Percentiles rank a stretch among this genome's conserved stretches.
These are phyloP conservation scores for Myanophis thanlyinensis DNA, from an alignment of 2,113 vertebrate species.

Conservation along the genomic window DNA sequence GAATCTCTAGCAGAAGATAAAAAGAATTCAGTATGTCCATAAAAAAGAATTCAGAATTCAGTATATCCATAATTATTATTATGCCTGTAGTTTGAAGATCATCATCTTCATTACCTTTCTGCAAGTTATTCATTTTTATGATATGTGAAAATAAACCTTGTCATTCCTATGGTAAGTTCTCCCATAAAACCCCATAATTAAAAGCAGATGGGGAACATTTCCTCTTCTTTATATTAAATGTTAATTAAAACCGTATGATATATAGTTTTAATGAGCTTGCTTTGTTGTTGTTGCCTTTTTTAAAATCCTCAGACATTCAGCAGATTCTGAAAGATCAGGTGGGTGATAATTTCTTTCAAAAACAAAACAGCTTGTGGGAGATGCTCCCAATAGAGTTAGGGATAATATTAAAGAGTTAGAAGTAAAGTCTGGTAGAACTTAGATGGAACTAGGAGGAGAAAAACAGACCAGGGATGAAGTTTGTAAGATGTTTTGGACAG, in stretches of 20 bases:
- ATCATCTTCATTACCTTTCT: not conserved
- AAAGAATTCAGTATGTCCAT: not conserved
- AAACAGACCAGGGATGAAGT: not conserved
- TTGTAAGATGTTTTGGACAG: not conserved
- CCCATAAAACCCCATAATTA: conserved; percentile 15
- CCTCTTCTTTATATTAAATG: not conserved
- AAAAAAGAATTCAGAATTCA: too few species aligned
- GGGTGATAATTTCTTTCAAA: not conserved
- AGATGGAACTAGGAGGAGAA: not conserved
- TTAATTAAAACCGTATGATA: not conserved
- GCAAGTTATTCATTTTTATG: conserved; percentile 3
- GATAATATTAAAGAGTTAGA: not conserved
- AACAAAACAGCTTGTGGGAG: not conserved
- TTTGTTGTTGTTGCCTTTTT: not conserved
- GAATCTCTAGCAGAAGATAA: not conserved
- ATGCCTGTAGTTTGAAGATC: not conserved
- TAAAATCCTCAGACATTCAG: conserved; percentile 1
- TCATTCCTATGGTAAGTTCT: not conserved
- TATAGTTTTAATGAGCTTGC: not conserved
- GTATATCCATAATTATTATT: not conserved
- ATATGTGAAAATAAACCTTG: not conserved
- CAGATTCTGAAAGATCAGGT: not conserved
- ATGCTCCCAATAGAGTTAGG: not conserved
- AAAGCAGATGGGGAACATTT: not conserved
- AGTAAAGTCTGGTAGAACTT: not conserved